These are phyloP conservation scores for Dasysyrphus albostriatus DNA, from an alignment of 2,888 invertebrate species.

Conservation along the genomic window DNA sequence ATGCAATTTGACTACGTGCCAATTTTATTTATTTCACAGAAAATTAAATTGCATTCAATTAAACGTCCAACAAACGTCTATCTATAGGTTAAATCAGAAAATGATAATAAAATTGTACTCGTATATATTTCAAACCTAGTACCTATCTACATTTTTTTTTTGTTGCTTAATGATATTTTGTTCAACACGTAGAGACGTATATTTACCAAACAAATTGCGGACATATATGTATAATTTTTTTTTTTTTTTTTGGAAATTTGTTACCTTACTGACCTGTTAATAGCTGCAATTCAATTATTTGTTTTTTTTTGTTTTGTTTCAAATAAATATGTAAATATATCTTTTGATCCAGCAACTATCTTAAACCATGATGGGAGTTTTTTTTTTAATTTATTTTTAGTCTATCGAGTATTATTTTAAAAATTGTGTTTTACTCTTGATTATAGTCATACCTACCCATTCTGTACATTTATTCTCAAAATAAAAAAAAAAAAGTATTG, in stretches of 20 bases:
- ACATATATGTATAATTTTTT: background rate
- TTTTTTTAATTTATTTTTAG: background rate
- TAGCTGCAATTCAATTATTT: background rate
- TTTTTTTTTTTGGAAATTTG: slow-evolving; percentile 16
- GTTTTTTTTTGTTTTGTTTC: background rate
- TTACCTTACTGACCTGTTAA: slow-evolving; percentile 21
- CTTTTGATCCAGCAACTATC: background rate
- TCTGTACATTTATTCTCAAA: background rate
- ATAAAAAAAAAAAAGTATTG: slow-evolving; percentile 27
- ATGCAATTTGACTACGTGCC: slow-evolving; percentile 75
- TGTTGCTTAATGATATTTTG: background rate
- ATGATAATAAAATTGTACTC: slow-evolving; percentile 22
- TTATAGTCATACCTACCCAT: slow-evolving; percentile 6
- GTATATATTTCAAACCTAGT: background rate
- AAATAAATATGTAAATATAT: background rate
- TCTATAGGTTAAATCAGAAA: slow-evolving; percentile 24
- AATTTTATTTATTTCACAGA: slow-evolving; percentile 70
- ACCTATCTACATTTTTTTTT: background rate
- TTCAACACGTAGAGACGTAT: background rate
- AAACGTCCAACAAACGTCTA: background rate
- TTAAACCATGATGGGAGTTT: background rate
- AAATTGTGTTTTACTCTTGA: slow-evolving; percentile 5
- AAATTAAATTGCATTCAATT: slow-evolving; percentile 62
- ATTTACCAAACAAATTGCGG: background rate
- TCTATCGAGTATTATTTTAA: background rate